phyloP scores from a whole-genome alignment of 2,797 vertebrate genomes.

The Sternarchorhynchus goeldii region DNA sequence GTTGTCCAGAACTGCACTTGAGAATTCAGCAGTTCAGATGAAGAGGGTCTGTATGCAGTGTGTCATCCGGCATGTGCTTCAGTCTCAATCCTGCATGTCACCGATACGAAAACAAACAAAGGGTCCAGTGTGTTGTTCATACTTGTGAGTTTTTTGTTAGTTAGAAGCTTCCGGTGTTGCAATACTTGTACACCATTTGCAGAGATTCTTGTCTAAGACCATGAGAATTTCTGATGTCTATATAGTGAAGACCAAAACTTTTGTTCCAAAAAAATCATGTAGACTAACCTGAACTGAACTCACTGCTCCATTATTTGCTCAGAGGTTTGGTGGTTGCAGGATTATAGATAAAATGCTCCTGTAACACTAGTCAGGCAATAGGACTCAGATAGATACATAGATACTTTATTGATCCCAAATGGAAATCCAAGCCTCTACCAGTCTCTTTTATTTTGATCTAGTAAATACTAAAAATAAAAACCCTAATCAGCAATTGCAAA shows the following conservation, averaged over 20 bases:
- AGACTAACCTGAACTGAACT: background rate
- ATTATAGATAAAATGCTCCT: background rate
- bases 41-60: too few relatives aligned
- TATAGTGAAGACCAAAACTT: background rate
- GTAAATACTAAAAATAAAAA: slow-evolving; percentile 23
- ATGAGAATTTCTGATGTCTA: background rate
- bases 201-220: background rate
- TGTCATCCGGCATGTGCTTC: background rate
- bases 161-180: background rate
- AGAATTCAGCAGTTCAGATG: background rate
- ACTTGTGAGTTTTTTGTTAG: background rate
- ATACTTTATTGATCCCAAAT: too few relatives aligned
- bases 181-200: background rate
- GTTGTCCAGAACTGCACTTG: background rate
- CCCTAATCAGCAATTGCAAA: slow-evolving; percentile 1
- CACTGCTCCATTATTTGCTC: background rate
- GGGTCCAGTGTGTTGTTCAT: background rate
- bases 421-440: background rate
- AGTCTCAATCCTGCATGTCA: too few relatives aligned
- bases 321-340: background rate
- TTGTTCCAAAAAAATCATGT: background rate
- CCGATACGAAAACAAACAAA: background rate
- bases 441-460: slow-evolving; percentile 21
- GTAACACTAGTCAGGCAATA: background rate
- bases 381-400: background rate